Evolutionary conservation across 2,888 invertebrate species (phyloP), one percentile per base, ranked within the genome.

Genomic region (Erpobdella octoculata): DNA sequence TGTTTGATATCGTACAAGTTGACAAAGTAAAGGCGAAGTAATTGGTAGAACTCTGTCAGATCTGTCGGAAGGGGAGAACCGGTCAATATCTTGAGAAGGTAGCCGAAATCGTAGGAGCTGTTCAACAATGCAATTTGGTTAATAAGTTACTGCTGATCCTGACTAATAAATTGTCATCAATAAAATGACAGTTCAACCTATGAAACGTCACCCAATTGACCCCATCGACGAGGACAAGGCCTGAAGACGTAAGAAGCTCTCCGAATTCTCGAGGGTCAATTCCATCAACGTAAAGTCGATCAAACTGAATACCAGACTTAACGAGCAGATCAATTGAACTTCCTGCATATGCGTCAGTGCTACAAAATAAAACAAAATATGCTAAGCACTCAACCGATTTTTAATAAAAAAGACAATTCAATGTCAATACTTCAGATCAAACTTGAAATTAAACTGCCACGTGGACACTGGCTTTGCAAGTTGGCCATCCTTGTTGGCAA

Each of bases 381-480:
- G 35, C 15, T n/a, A 64, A 18, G n/a, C 15, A 64, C 31, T 5
- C 15, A 15, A 36, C 35, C 31, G 35, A 64, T 36, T 25, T 21
- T 18, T 36, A 33, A 9, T 15, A 28, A 12, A 33, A 36, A 18
- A n/a, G 18, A 33, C 36, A 64, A 21, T 36, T 33, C 12, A 33
- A 25, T 28, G 6, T 9, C 35, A 33, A 64, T 67, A 95, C 92
- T 90, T 90, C 77, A 97, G 86, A 84, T 93, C 95, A 81, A 98
- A 99, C 86, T 96, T 95, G 84, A 99, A 98, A 86, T 99, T 99
- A 83, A 99, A 99, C 85, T 99, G 98, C 96, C 97, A 99, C 48
- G 98, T 97, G 67, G 84, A 81, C 31, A 80, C 77, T 12, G 81
- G 80, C 81, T 90, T 89, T 35, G 95, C 93, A 64, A 93, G 91